A percentile compares a stretch with the other conserved stretches of the same genome.
Evolutionary conservation across 2,113 vertebrate genomes (phyloP).

Genomic region (Zosterops japonicus): DNA sequence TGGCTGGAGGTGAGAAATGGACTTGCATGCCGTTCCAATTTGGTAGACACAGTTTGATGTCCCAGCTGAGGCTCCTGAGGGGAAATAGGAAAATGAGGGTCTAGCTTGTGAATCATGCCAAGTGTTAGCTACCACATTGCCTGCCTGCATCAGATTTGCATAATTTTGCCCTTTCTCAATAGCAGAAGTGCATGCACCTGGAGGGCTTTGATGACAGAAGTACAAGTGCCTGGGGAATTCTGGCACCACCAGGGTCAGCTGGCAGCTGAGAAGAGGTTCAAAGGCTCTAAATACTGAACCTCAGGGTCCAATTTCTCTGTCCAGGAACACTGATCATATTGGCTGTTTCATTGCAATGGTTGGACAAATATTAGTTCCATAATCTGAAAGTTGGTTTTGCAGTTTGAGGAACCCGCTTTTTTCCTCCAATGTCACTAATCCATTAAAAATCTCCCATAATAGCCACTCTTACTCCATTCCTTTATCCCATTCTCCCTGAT

Average conservation of each 20-base stretch:
- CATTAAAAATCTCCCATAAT: neutral
- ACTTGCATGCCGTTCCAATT: neutral
- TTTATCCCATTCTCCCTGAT: neutral
- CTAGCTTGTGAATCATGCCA: neutral
- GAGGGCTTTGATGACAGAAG: slow-evolving; percentile 36
- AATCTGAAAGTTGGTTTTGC: neutral
- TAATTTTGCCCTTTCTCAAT: slow-evolving; percentile 45
- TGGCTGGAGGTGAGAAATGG: neutral
- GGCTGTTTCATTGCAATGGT: neutral
- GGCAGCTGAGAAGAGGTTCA: slow-evolving; percentile 16
- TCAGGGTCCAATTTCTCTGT: neutral
- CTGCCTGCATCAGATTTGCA: slow-evolving; percentile 53
- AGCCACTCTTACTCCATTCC: neutral
- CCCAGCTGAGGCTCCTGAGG: slow-evolving; percentile 49
- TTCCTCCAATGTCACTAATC: neutral
- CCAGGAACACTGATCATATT: neutral
- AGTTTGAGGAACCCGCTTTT: neutral
- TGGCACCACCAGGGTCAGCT: slow-evolving; percentile 29
- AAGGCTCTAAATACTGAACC: slow-evolving; percentile 13
- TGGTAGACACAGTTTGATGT: neutral
- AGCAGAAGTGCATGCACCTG: slow-evolving; percentile 50
- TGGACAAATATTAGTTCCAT: neutral
- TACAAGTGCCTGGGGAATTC: slow-evolving; percentile 17
- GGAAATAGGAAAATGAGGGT: neutral
- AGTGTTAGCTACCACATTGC: slow-evolving; percentile 22